Evolutionary conservation across 2,888 invertebrate species (phyloP).

Genomic region (Pollenia griseotomentosa): DNA sequence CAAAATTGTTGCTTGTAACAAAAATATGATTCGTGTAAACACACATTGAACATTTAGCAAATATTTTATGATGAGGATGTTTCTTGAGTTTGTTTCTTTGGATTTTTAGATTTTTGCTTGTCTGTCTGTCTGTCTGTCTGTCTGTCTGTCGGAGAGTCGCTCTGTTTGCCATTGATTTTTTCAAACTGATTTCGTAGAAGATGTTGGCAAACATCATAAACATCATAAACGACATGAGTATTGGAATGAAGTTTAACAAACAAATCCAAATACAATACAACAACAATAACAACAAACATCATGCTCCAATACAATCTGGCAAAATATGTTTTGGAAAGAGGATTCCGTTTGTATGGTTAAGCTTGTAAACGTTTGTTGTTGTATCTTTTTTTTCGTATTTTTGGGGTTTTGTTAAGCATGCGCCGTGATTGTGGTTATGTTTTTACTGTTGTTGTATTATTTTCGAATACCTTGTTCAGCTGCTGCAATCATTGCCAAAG

Average conservation of each 20-base stretch:
- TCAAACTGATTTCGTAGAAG: slow-evolving; percentile 75
- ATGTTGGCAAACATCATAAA: slow-evolving; percentile 75
- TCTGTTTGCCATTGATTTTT: slow-evolving; percentile 71
- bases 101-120: not conserved
- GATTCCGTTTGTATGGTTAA: slow-evolving; percentile 50
- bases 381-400: slow-evolving; percentile 13
- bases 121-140: slow-evolving; percentile 30
- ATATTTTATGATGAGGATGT: slow-evolving; percentile 72
- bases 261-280: slow-evolving; percentile 42
- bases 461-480: slow-evolving; percentile 70
- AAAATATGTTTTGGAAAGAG: slow-evolving; percentile 53
- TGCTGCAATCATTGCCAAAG: slow-evolving; percentile 69
- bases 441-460: slow-evolving; percentile 57
- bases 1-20: slow-evolving; percentile 73
- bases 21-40: slow-evolving; percentile 80
- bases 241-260: slow-evolving; percentile 69
- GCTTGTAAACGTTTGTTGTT: slow-evolving; percentile 25
- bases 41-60: slow-evolving; percentile 76
- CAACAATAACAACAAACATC: slow-evolving; percentile 20
- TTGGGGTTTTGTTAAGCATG: slow-evolving; percentile 69
- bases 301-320: not conserved
- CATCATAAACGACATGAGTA: slow-evolving; percentile 74
- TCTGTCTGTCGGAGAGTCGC: slow-evolving; percentile 27
- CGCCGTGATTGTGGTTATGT: slow-evolving; percentile 69
- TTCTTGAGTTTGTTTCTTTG: slow-evolving; percentile 29